Conservation (phyloP, 2,797 vertebrate species). For the Discoglossus pictus region DNA sequence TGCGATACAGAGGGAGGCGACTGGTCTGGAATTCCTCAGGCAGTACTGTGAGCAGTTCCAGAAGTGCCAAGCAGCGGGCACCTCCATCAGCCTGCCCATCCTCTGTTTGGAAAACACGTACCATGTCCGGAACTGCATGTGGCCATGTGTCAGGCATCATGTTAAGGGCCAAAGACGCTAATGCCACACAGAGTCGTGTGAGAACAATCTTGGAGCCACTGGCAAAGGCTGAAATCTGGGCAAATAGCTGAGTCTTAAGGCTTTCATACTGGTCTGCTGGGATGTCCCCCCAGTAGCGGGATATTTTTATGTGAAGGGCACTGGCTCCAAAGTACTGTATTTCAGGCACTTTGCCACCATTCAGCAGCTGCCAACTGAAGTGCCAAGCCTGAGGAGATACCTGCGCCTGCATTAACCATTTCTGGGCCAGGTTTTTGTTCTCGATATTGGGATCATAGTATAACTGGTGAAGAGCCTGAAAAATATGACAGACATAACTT, state of each 20-base stretch:
- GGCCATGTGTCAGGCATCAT: conserved; percentile 98
- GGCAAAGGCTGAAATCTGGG: conserved; percentile 93
- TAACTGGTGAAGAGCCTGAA: conserved; percentile 93
- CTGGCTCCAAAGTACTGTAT: conserved; percentile 99
- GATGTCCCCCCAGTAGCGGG: conserved; percentile 97
- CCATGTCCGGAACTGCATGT: conserved; percentile 94
- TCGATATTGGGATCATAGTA: conserved; percentile 99
- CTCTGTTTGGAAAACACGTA: conserved; percentile 93
- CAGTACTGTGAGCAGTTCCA: conserved; percentile 95
- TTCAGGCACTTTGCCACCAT: conserved; percentile 95
- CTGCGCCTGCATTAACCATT: conserved; percentile 99
- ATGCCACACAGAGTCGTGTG: conserved; percentile 92
- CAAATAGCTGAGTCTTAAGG: conserved; percentile 94
- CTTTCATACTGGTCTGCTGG: conserved; percentile 94
- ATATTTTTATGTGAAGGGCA: conserved; percentile 97
- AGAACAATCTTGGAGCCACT: conserved; percentile 96
- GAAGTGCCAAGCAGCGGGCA: conserved; percentile 89
- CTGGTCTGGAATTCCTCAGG: conserved; percentile 98
- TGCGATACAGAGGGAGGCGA: conserved; percentile 91
- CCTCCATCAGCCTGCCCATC: conserved; percentile 89
- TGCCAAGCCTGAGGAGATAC: conserved; percentile 98
- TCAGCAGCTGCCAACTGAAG: conserved; percentile 95
- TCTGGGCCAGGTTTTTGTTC: conserved; percentile 99
- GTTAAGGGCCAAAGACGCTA: conserved; percentile 95
- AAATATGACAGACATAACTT: conserved; percentile 46